Evolutionary conservation across 2,797 vertebrate genomes (phyloP).

Genomic region (Centropyge bicolor): DNA sequence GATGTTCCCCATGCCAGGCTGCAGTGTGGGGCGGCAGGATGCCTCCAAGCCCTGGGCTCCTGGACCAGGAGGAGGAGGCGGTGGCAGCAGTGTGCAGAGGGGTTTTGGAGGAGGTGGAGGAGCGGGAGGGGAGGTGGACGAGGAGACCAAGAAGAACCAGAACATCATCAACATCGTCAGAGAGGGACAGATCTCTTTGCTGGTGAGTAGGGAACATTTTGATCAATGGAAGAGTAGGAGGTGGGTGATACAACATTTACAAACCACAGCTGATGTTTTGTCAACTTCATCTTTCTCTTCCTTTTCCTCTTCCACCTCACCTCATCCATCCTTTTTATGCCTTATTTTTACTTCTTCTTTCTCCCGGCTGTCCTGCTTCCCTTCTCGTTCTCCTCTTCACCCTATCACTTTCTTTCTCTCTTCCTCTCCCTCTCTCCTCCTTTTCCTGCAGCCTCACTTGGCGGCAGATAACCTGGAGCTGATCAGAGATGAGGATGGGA

Average conservation of each 20-base stretch:
- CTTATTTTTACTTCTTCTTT: background rate
- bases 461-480: conserved; percentile 97
- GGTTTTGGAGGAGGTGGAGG: conserved; percentile 75
- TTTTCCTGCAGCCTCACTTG: conserved; percentile 90
- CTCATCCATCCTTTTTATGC: background rate
- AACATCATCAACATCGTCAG: conserved; percentile 97
- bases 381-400: too few relatives aligned
- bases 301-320: background rate
- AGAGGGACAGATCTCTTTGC: conserved; percentile 93
- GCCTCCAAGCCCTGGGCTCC: conserved; percentile 79
- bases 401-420: too few relatives aligned
- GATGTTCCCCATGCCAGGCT: conserved; percentile 84
- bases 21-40: conserved; percentile 82
- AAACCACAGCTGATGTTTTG: background rate
- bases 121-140: conserved; percentile 80
- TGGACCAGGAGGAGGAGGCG: conserved; percentile 75
- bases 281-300: background rate
- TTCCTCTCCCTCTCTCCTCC: background rate
- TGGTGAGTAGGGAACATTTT: conserved; percentile 63
- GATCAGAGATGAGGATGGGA: conserved; percentile 92
- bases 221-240: background rate
- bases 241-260: background rate
- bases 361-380: background rate
- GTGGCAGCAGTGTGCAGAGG: conserved; percentile 69
- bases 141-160: conserved; percentile 92